Percentiles rank a stretch among this genome's conserved stretches.
Conservation (phyloP, 1,140 invertebrate species). For the Cepaea nemoralis region DNA sequence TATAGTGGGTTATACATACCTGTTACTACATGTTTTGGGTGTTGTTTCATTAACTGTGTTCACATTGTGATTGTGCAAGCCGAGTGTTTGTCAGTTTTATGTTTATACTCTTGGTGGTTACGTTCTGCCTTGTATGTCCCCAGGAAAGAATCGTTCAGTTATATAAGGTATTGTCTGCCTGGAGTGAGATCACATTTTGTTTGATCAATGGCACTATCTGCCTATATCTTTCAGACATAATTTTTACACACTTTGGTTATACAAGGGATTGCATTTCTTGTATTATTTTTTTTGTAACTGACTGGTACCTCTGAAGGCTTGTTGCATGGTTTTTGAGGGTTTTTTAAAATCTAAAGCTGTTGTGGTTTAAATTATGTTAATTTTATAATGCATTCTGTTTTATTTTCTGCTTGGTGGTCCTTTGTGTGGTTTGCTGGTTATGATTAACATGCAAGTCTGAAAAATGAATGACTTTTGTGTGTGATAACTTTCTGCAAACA, state of each 20-base stretch:
- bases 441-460: no score
- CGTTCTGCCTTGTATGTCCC: background rate
- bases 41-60: background rate
- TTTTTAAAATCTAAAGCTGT: background rate
- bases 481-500: no score
- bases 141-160: slow-evolving; percentile 15
- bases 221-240: background rate
- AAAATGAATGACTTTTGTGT: no score
- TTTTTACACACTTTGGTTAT: background rate
- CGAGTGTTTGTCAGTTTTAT: no score
- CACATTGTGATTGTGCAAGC: no score
- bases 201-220: background rate
- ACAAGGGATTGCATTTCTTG: background rate
- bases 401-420: background rate
- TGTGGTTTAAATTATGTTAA: background rate
- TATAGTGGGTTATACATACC: no score
- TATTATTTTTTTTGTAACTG: background rate
- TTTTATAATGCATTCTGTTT: background rate
- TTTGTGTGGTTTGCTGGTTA: no score
- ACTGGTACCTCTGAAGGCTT: background rate
- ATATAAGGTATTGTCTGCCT: slow-evolving; percentile 24
- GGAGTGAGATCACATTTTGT: background rate
- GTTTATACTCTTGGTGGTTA: no score
- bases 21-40: no score
- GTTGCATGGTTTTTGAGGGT: slow-evolving; percentile 34